Conservation (phyloP, 1,140 invertebrate species). For the Achatina immaculata region DNA sequence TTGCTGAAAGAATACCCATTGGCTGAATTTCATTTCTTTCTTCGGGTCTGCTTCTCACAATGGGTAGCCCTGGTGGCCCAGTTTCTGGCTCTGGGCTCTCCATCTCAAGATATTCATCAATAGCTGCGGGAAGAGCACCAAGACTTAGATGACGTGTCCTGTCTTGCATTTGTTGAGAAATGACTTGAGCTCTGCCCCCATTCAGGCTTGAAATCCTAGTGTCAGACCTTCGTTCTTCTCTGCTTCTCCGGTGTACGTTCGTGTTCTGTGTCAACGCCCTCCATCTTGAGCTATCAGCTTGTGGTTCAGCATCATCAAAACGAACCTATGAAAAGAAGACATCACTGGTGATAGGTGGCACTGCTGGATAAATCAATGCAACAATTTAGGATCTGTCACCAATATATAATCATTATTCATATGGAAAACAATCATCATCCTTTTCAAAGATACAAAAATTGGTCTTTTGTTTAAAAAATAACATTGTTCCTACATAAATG, state of each 20-base stretch:
- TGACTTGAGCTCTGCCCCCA: not conserved
- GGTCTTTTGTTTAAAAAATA: no score
- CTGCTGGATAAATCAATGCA: no score
- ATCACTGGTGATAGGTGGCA: no score
- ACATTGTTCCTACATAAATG: no score
- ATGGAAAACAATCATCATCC: no score
- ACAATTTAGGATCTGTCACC: no score
- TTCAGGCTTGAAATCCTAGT: conserved; percentile 48
- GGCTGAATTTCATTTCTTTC: not conserved
- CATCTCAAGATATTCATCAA: not conserved
- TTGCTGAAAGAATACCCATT: not conserved
- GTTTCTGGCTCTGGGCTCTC: conserved; percentile 5
- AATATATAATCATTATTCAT: no score
- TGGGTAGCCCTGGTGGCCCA: not conserved
- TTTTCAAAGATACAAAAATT: no score
- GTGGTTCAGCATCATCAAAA: conserved; percentile 9
- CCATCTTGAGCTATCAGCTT: conserved; percentile 4
- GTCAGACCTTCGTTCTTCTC: conserved; percentile 54
- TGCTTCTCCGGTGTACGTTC: conserved; percentile 11
- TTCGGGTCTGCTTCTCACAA: conserved; percentile 4
- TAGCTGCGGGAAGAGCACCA: conserved; percentile 35
- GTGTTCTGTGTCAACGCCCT: not conserved
- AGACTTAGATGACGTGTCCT: conserved; percentile 42
- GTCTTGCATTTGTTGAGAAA: not conserved
- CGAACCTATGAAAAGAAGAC: conserved; percentile 2